Evolutionary conservation across 2,888 invertebrate species (phyloP).

Genomic region (Patella pellucida): DNA sequence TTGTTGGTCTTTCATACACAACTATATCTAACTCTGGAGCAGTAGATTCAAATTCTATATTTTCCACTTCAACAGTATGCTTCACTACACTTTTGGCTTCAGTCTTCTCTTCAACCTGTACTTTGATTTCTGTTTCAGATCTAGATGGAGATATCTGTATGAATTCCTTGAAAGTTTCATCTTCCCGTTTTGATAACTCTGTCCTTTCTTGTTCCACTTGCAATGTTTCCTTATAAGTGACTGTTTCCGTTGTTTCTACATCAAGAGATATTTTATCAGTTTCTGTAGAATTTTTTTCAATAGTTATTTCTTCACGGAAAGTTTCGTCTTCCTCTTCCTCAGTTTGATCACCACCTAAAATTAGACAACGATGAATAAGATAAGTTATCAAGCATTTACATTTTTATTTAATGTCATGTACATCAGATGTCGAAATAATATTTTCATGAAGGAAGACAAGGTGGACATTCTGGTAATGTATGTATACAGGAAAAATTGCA

Average conservation of each 20-base stretch:
- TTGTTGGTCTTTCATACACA: conserved; percentile 24
- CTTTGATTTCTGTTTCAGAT: neutral
- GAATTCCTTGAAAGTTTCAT: conserved; percentile 23
- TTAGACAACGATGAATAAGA: neutral
- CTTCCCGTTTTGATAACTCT: conserved; percentile 16
- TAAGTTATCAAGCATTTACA: too few relatives aligned
- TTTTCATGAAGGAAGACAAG: too few relatives aligned
- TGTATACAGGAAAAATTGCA: too few relatives aligned
- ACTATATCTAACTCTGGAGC: conserved; percentile 25
- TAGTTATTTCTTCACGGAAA: conserved; percentile 32
- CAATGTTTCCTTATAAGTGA: conserved; percentile 26
- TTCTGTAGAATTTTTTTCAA: conserved; percentile 24
- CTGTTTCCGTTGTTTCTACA: conserved; percentile 25
- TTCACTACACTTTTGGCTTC: conserved; percentile 12
- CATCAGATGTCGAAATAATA: too few relatives aligned
- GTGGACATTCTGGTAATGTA: too few relatives aligned
- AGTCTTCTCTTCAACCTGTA: conserved; percentile 20
- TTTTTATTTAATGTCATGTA: too few relatives aligned
- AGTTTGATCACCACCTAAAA: conserved; percentile 13
- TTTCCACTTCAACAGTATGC: conserved; percentile 28
- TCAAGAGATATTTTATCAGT: neutral
- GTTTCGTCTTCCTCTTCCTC: conserved; percentile 29
- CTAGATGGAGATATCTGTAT: conserved; percentile 17
- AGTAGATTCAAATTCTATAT: conserved; percentile 27
- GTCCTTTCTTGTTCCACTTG: conserved; percentile 23